Evolutionary conservation across 2,888 invertebrate species (phyloP).

Genomic region (Schizotus pectinicornis): DNA sequence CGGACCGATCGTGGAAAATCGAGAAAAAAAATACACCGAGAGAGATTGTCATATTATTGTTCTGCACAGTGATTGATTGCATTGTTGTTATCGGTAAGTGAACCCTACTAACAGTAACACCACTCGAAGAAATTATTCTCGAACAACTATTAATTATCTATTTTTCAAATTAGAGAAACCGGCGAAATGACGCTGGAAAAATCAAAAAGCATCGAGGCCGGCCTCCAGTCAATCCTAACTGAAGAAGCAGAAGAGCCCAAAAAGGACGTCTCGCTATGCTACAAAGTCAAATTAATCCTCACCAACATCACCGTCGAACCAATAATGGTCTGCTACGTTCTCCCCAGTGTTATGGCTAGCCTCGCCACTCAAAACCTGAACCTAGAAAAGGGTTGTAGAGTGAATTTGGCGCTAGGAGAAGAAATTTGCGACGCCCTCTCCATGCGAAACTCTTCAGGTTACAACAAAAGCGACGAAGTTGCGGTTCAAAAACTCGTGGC

Average conservation of each 20-base stretch:
- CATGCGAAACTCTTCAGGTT: conserved; percentile 69
- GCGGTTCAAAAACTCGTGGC: conserved; percentile 44
- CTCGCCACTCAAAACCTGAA: conserved; percentile 81
- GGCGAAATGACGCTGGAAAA: conserved; percentile 54
- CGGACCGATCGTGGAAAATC: no score
- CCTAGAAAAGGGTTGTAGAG: conserved; percentile 82
- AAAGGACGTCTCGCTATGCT: conserved; percentile 28
- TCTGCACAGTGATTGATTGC: conserved; percentile 3
- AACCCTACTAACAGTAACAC: no score
- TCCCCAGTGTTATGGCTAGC: conserved; percentile 64
- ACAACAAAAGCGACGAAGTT: conserved; percentile 64
- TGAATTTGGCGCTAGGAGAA: conserved; percentile 72
- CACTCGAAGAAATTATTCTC: no score
- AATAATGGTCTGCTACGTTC: conserved; percentile 70
- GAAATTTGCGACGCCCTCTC: conserved; percentile 76
- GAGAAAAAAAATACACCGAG: no score
- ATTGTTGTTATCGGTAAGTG: conserved; percentile 26
- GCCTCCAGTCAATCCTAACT: conserved; percentile 55
- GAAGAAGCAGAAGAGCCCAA: conserved; percentile 43
- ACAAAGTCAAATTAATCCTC: conserved; percentile 57
- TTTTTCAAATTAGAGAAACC: conserved; percentile 1
- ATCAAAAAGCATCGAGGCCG: conserved; percentile 49
- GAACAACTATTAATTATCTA: not conserved
- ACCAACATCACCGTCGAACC: conserved; percentile 74
- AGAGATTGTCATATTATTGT: not conserved